Evolutionary conservation across 1,140 invertebrate genomes (phyloP).

Genomic region (Triops longicaudatus): DNA sequence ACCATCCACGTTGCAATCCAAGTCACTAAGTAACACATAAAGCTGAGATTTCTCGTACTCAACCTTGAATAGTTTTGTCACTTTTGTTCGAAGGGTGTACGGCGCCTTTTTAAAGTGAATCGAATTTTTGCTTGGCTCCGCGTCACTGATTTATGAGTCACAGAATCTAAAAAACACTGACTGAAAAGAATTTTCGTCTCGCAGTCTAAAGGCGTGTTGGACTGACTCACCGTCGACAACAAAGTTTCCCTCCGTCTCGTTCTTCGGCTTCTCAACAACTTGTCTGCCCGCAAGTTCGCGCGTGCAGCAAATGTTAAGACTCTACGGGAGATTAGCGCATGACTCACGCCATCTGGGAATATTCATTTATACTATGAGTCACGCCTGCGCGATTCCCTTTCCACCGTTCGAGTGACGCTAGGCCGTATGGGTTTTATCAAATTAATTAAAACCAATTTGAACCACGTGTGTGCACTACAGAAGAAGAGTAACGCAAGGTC

Average conservation of each 20-base stretch:
- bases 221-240: background rate
- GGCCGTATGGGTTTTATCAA: too few relatives aligned
- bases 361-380: background rate
- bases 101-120: too few relatives aligned
- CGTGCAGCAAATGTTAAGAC: background rate
- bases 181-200: background rate
- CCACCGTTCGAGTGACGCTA: background rate
- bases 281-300: background rate
- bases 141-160: background rate
- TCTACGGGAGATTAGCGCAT: too few relatives aligned
- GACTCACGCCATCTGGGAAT: constrained; percentile 10
- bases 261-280: constrained; percentile 8
- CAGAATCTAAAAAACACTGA: background rate
- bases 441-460: too few relatives aligned
- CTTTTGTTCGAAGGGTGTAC: background rate
- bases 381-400: background rate
- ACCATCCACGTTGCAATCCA: constrained; percentile 6
- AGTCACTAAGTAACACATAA: background rate
- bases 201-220: background rate
- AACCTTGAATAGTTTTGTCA: background rate
- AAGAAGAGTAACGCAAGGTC: too few relatives aligned
- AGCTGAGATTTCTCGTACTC: background rate
- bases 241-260: background rate
- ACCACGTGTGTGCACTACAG: too few relatives aligned
- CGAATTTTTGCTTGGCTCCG: background rate